Percentiles rank a stretch among this genome's conserved stretches.
These are phyloP conservation scores for Papilio helenus DNA, from an alignment of 1,140 invertebrate species.

Conservation along the genomic window DNA sequence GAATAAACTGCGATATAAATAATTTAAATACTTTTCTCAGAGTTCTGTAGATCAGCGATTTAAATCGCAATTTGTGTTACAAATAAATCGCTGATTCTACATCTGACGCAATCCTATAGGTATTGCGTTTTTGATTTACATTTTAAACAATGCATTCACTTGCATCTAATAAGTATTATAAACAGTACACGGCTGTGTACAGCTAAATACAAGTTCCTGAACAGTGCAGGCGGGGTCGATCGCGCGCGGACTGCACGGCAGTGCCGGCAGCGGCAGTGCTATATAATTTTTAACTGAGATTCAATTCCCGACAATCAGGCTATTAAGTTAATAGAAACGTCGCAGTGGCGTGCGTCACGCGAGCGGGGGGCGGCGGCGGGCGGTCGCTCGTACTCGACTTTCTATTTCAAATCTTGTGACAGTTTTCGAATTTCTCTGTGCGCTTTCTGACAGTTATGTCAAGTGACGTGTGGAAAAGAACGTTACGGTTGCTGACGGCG, in stretches of 20 bases:
- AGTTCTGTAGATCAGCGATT: background rate
- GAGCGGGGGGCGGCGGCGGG: background rate
- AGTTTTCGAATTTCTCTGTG: slow-evolving; percentile 3
- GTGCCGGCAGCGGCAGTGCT: background rate
- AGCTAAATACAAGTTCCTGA: background rate
- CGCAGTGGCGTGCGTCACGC: slow-evolving; percentile 34
- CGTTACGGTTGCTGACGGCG: background rate
- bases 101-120: background rate
- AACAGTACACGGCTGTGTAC: background rate
- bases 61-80: no score
- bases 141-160: background rate
- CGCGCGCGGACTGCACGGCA: background rate
- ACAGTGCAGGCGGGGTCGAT: background rate
- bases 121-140: background rate
- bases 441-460: background rate
- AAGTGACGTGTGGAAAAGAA: slow-evolving; percentile 2
- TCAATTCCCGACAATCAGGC: slow-evolving; percentile 33
- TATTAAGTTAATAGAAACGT: slow-evolving; percentile 36
- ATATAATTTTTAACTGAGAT: slow-evolving; percentile 31
- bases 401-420: slow-evolving; percentile 19
- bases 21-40: background rate
- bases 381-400: background rate
- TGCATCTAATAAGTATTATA: background rate
- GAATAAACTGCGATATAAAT: background rate
- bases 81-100: background rate